These are phyloP conservation scores for Drosophila repleta DNA, from an alignment of 1,140 invertebrate genomes.

Conservation along the genomic window DNA sequence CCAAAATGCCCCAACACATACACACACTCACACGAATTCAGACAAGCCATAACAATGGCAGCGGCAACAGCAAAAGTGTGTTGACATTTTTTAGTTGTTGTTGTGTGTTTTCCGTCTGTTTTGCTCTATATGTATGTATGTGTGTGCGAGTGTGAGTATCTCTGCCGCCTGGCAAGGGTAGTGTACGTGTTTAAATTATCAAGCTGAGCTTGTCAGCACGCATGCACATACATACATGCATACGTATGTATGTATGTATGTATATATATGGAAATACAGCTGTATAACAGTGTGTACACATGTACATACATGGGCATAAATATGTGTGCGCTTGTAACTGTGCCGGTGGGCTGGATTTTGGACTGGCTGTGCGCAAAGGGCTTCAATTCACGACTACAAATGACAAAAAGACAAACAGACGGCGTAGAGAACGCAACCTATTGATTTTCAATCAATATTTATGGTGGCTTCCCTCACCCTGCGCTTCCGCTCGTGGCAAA, in stretches of 20 bases:
- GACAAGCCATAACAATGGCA: constrained; percentile 47
- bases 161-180: constrained; percentile 36
- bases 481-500: constrained; percentile 40
- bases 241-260: constrained; percentile 36
- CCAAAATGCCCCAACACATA: constrained; percentile 55
- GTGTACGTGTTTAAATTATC: constrained; percentile 79
- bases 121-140: constrained; percentile 65
- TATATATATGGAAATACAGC: constrained; percentile 22
- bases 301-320: constrained; percentile 10
- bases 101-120: constrained; percentile 67
- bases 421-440: constrained; percentile 43
- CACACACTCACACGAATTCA: constrained; percentile 4
- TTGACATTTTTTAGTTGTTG: constrained; percentile 69
- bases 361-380: constrained; percentile 44
- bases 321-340: constrained; percentile 31
- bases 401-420: constrained; percentile 23
- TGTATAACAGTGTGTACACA: constrained; percentile 20
- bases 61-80: constrained; percentile 65
- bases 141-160: constrained; percentile 28
- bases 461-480: constrained; percentile 47
- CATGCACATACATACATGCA: constrained; percentile 31
- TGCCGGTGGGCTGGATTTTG: constrained; percentile 55
- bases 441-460: constrained; percentile 82
- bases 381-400: constrained; percentile 38
- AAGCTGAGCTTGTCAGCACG: constrained; percentile 74